phyloP scores from a whole-genome alignment of 1,140 invertebrate genomes.

The Neuroterus valhalla region DNA sequence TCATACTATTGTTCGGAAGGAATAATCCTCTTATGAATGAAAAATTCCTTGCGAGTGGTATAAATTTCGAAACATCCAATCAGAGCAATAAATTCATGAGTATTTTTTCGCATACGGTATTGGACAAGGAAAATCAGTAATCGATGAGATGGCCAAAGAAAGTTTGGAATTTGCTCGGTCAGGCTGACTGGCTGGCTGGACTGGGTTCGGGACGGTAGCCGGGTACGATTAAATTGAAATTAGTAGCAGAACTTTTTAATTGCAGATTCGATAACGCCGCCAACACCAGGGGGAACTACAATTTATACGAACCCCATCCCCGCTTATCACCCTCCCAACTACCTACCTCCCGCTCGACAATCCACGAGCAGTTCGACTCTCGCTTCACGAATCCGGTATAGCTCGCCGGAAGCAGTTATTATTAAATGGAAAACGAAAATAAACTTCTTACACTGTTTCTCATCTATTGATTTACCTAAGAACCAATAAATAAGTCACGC shows the following conservation, averaged over 20 bases:
- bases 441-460: slow-evolving; percentile 51
- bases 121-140: background rate
- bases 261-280: slow-evolving; percentile 67
- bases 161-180: slow-evolving; percentile 11
- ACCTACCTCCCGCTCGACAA: slow-evolving; percentile 29
- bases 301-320: slow-evolving; percentile 58
- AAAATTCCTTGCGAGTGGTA: too few relatives aligned
- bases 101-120: background rate
- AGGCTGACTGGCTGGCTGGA: slow-evolving; percentile 31
- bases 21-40: too few relatives aligned
- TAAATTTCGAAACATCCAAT: too few relatives aligned
- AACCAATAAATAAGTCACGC: slow-evolving; percentile 18
- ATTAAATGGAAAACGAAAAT: slow-evolving; percentile 59
- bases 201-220: too few relatives aligned
- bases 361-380: slow-evolving; percentile 46
- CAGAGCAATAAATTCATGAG: too few relatives aligned
- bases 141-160: slow-evolving; percentile 19
- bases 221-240: slow-evolving; percentile 69
- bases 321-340: background rate
- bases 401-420: slow-evolving; percentile 59
- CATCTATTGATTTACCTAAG: slow-evolving; percentile 10
- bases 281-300: slow-evolving; percentile 50
- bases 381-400: slow-evolving; percentile 54
- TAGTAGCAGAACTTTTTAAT: slow-evolving; percentile 71
- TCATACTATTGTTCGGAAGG: too few relatives aligned